Evolutionary conservation across 2,113 vertebrate genomes (phyloP).

Genomic region (Daboia siamensis): DNA sequence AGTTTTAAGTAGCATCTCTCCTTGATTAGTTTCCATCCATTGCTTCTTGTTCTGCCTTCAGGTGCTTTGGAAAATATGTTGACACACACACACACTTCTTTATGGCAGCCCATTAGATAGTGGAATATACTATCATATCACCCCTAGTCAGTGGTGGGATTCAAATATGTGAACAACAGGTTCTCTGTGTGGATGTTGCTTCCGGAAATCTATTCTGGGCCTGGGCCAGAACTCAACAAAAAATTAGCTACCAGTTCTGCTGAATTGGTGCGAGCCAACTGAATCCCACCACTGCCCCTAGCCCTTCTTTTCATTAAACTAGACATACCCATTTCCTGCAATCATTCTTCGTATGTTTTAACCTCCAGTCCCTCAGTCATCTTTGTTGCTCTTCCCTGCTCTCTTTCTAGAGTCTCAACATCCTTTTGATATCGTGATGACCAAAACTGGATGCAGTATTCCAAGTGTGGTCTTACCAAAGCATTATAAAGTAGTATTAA

Average conservation of each 20-base stretch:
- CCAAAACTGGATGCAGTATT: neutral
- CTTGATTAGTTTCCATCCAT: neutral
- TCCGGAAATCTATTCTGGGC: no score
- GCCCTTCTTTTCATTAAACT: neutral
- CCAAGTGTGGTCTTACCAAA: neutral
- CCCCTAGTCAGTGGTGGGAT: no score
- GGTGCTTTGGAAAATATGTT: neutral
- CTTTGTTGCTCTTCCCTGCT: neutral
- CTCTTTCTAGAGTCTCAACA: neutral
- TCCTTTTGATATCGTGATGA: neutral
- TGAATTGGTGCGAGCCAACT: no score
- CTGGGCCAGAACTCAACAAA: no score
- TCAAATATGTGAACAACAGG: no score
- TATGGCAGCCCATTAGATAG: neutral
- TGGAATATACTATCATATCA: neutral
- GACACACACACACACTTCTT: no score
- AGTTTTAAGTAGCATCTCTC: neutral
- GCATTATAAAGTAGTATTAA: neutral
- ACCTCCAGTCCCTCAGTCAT: neutral
- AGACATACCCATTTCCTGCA: neutral
- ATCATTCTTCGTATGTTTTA: neutral
- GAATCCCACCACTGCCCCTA: no score
- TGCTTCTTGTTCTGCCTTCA: neutral
- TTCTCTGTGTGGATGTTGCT: no score
- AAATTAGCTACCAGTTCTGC: no score